These are phyloP conservation scores for Pristionchus entomophagus DNA, from an alignment of 2,888 invertebrate genomes.

Conservation along the genomic window DNA sequence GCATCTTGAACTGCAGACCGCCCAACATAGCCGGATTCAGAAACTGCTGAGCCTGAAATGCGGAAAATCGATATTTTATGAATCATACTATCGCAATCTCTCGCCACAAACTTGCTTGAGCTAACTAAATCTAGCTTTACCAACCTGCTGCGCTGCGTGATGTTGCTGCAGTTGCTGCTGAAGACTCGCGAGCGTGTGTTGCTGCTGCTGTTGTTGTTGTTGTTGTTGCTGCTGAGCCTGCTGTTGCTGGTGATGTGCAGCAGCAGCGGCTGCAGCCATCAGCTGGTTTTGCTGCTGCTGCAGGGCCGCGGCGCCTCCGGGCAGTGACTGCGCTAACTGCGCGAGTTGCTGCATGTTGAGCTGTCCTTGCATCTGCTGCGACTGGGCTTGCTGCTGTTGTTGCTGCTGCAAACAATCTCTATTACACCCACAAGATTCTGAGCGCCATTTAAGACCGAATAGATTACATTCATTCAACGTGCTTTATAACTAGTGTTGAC, in stretches of 20 bases:
- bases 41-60: slow-evolving; percentile 28
- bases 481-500: too few relatives aligned
- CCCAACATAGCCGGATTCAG: slow-evolving; percentile 10
- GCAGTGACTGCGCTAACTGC: not conserved
- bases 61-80: not conserved
- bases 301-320: not conserved
- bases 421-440: too few relatives aligned
- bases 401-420: slow-evolving; percentile 36
- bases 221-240: slow-evolving; percentile 8
- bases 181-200: not conserved
- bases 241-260: slow-evolving; percentile 26
- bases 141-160: slow-evolving; percentile 14
- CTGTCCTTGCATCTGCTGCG: slow-evolving; percentile 22
- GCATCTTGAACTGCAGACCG: slow-evolving; percentile 2
- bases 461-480: not conserved
- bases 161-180: slow-evolving; percentile 46
- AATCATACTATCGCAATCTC: too few relatives aligned
- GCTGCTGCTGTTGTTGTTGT: slow-evolving; percentile 33
- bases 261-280: not conserved
- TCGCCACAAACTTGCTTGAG: too few relatives aligned
- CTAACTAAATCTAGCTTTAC: not conserved
- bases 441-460: too few relatives aligned
- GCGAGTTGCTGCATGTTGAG: slow-evolving; percentile 4
- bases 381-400: slow-evolving; percentile 42
- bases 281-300: slow-evolving; percentile 28